Percentiles rank a stretch among this genome's conserved stretches.
These are phyloP conservation scores for Heteromurus nitidus DNA, from an alignment of 2,888 invertebrate species.

Conservation along the genomic window DNA sequence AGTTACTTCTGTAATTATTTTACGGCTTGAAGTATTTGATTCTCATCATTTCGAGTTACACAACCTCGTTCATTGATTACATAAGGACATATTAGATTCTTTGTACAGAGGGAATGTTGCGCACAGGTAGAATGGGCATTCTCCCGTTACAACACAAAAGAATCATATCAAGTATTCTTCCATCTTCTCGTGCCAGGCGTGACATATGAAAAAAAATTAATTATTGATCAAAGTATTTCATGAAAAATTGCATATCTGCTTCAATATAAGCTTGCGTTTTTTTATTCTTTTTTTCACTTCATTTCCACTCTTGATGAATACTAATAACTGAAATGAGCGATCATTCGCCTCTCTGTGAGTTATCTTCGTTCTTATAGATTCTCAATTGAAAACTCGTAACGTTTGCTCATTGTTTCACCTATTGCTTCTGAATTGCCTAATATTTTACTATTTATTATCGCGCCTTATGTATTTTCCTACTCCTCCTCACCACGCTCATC, in stretches of 20 bases:
- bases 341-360: slow-evolving; percentile 33
- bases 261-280: neutral
- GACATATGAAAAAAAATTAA: slow-evolving; percentile 45
- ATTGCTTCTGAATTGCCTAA: slow-evolving; percentile 35
- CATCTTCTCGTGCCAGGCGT: slow-evolving; percentile 30
- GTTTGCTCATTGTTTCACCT: neutral
- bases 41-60: neutral
- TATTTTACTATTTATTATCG: slow-evolving; percentile 16
- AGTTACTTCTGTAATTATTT: too few relatives aligned
- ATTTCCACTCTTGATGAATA: slow-evolving; percentile 37
- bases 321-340: too few relatives aligned
- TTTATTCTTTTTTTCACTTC: neutral
- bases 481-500: slow-evolving; percentile 2
- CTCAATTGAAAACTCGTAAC: neutral
- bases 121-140: slow-evolving; percentile 6
- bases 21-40: too few relatives aligned
- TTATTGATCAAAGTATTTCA: slow-evolving; percentile 43
- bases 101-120: neutral
- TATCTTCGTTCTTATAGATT: neutral
- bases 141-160: neutral
- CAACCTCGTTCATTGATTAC: neutral
- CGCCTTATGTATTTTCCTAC: slow-evolving; percentile 12
- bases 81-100: neutral
- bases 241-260: slow-evolving; percentile 2
- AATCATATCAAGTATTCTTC: neutral